Conservation (phyloP, 1,140 invertebrate species). For the Solenopsis invicta region DNA sequence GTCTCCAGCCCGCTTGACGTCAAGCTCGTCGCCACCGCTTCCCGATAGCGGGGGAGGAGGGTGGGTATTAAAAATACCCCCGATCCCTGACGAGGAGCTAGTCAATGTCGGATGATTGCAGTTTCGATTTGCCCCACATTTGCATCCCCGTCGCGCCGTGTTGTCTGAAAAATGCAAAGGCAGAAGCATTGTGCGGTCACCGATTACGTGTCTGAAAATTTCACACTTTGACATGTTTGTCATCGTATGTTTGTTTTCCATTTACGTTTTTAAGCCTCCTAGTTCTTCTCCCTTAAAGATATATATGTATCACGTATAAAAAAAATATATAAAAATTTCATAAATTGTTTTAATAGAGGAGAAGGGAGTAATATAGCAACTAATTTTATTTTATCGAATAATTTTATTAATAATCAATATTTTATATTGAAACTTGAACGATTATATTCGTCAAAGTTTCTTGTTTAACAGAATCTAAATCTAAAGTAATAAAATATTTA, state of each 20-base stretch:
- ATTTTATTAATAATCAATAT: too few relatives aligned
- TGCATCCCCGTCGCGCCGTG: neutral
- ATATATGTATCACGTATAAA: too few relatives aligned
- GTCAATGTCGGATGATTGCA: constrained; percentile 69
- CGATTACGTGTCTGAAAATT: constrained; percentile 11
- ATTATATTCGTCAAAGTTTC: too few relatives aligned
- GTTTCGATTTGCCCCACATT: constrained; percentile 62
- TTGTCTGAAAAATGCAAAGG: constrained; percentile 23
- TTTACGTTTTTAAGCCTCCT: neutral
- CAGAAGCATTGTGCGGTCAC: neutral
- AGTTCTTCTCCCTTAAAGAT: neutral
- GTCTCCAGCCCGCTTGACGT: constrained; percentile 72
- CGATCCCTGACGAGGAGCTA: constrained; percentile 59
- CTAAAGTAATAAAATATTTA: too few relatives aligned
- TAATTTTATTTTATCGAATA: too few relatives aligned
- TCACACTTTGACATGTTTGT: neutral
- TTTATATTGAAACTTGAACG: too few relatives aligned
- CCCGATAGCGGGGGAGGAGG: neutral
- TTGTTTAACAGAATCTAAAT: too few relatives aligned
- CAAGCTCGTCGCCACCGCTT: constrained; percentile 40
- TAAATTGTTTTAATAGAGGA: too few relatives aligned
- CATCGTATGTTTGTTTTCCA: neutral
- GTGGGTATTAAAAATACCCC: constrained; percentile 72
- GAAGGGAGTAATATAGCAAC: too few relatives aligned
- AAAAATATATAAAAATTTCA: too few relatives aligned